Conservation (phyloP, 1,140 invertebrate genomes). For the Philopotamus ludificatus region DNA sequence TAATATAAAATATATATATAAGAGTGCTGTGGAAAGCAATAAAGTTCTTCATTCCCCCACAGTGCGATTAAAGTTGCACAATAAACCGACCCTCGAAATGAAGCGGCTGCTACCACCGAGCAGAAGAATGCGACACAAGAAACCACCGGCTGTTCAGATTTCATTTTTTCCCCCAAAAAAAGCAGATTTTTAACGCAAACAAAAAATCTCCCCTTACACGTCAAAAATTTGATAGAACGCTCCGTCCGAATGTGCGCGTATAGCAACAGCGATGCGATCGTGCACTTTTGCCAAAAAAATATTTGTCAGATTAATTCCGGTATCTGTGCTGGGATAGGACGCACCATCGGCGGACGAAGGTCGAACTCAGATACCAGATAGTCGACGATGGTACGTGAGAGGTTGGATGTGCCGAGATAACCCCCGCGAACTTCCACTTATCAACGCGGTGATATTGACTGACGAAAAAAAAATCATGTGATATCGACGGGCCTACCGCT, state of each 20-base stretch:
- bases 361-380: background rate
- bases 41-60: no score
- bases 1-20: no score
- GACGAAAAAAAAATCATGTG: no score
- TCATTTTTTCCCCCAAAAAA: constrained; percentile 27
- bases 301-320: background rate
- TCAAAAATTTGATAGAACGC: background rate
- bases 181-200: constrained; percentile 24
- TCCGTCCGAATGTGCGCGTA: background rate
- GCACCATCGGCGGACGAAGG: background rate
- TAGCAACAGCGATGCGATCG: background rate
- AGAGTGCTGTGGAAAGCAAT: no score
- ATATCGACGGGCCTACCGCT: no score
- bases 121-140: constrained; percentile 5
- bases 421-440: no score
- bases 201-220: background rate
- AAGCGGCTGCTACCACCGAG: no score
- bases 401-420: background rate
- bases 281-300: background rate
- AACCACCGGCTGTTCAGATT: constrained; percentile 32
- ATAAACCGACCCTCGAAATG: no score
- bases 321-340: background rate
- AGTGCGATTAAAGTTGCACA: no score
- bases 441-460: no score
- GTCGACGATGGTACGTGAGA: background rate